Evolutionary conservation across 2,888 invertebrate species (phyloP), one percentile per base, ranked within the genome.

Genomic region (Strigamia transsilvanica): DNA sequence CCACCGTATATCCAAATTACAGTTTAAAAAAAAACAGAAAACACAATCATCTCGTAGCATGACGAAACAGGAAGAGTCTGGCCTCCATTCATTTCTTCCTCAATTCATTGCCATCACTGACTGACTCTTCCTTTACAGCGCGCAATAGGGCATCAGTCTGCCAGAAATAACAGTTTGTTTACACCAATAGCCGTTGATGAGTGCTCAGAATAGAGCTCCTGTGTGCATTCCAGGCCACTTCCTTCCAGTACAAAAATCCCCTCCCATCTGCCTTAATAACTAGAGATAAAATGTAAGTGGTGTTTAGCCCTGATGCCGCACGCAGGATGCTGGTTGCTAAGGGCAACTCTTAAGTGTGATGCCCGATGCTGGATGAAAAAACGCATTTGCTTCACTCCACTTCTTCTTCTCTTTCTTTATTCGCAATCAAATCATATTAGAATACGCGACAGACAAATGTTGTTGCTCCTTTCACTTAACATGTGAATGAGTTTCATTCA

Each of bases 151-250:
- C 61, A 66, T 66, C 61, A 66, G 61, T 66, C 61, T 66, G 61
- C 61, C 61, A 66, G 61, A 66, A 66, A 66, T 66, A 66, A 66
- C 61, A 66, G 61, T 66, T 66, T 66, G 61, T 66, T 66, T 66
- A 66, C 61, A 66, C 61, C 61, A 66, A 66, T 66, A 66, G 61
- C 61, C 61, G 61, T 66, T 66, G 61, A 66, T 66, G 61, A 66
- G 61, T 66, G 61, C 61, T 66, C 61, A 66, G 61, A 66, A 66
- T 66, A 66, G 61, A 66, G 61, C 61, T 66, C 61, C 61, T 21
- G 61, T 66, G 61, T 66, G 61, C 61, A 66, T 66, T 66, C 61
- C 61, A 66, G 61, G 61, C 61, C 61, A 66, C 61, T 66, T 66
- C 61, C 61, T 66, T 66, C 61, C 61, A 66, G 61, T 66, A 66